Conservation (phyloP, 2,888 invertebrate species). For the Drosophila affinis region DNA sequence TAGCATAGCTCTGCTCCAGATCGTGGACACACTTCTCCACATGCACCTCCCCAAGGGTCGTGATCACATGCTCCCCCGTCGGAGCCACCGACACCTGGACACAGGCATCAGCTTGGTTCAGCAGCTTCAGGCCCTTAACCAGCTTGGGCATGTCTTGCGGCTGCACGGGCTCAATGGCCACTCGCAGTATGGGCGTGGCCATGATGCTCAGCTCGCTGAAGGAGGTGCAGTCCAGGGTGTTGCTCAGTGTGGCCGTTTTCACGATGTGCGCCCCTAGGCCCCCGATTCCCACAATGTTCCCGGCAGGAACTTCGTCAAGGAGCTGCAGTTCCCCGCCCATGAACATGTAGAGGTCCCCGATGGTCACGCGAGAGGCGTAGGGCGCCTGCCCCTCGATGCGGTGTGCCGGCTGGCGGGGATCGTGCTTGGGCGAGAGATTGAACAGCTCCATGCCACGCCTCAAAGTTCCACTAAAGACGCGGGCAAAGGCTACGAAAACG, state of each 20-base stretch:
- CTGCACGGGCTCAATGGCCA: slow-evolving; percentile 95
- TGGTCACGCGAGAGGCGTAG: slow-evolving; percentile 83
- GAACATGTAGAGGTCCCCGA: slow-evolving; percentile 92
- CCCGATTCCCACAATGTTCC: slow-evolving; percentile 95
- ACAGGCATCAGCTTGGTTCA: slow-evolving; percentile 96
- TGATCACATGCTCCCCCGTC: slow-evolving; percentile 96
- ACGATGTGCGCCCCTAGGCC: slow-evolving; percentile 92
- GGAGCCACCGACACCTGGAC: slow-evolving; percentile 95
- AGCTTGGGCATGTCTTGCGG: slow-evolving; percentile 90
- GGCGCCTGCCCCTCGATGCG: slow-evolving; percentile 68
- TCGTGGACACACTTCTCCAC: slow-evolving; percentile 97
- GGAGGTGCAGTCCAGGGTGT: slow-evolving; percentile 91
- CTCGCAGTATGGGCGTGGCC: slow-evolving; percentile 94
- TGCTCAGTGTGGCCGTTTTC: slow-evolving; percentile 95
- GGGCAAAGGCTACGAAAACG: slow-evolving; percentile 94
- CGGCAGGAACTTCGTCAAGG: slow-evolving; percentile 92
- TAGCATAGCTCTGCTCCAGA: slow-evolving; percentile 91
- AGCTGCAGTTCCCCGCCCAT: slow-evolving; percentile 96
- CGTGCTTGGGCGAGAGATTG: slow-evolving; percentile 94
- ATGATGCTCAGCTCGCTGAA: slow-evolving; percentile 92
- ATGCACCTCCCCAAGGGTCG: slow-evolving; percentile 98
- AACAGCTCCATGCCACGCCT: slow-evolving; percentile 90
- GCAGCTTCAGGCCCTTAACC: slow-evolving; percentile 90
- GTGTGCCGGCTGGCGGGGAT: slow-evolving; percentile 86
- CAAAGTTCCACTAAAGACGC: slow-evolving; percentile 95